phyloP scores from a whole-genome alignment of 2,888 invertebrate species.

The Agrotis exclamationis region DNA sequence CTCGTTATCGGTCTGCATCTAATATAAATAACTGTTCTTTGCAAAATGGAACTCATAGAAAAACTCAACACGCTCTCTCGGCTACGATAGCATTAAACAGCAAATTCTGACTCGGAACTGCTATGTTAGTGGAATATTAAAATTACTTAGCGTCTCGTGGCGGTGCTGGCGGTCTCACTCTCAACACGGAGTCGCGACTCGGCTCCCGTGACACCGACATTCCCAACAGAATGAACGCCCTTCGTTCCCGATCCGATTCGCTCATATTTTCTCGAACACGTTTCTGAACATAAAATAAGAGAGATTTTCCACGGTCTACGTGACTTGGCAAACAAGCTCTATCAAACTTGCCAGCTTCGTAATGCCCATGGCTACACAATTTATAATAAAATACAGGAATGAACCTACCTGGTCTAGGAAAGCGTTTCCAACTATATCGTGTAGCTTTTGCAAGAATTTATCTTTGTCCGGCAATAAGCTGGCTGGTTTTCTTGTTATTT shows the following conservation, averaged over 20 bases:
- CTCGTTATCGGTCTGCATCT: too few species aligned
- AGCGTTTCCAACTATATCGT: slow-evolving; percentile 81
- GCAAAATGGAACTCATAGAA: not conserved
- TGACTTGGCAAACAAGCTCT: slow-evolving; percentile 67
- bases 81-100: not conserved
- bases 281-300: slow-evolving; percentile 77
- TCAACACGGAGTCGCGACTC: slow-evolving; percentile 84
- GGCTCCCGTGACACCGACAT: slow-evolving; percentile 85
- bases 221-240: slow-evolving; percentile 85
- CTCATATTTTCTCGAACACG: slow-evolving; percentile 82
- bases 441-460: slow-evolving; percentile 80
- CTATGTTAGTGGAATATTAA: slow-evolving; percentile 22
- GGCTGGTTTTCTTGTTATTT: slow-evolving; percentile 80
- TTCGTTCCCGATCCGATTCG: slow-evolving; percentile 84
- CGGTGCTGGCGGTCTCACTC: slow-evolving; percentile 81
- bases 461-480: slow-evolving; percentile 83
- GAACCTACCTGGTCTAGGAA: slow-evolving; percentile 84
- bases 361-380: slow-evolving; percentile 55
- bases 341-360: slow-evolving; percentile 52
- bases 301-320: slow-evolving; percentile 64
- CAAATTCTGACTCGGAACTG: slow-evolving; percentile 7
- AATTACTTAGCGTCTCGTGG: slow-evolving; percentile 83
- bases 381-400: slow-evolving; percentile 55
- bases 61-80: not conserved
- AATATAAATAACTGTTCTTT: not conserved